A percentile compares a stretch with the other conserved stretches of the same genome.
These are phyloP conservation scores for Adelosebastes latens DNA, from an alignment of 2,797 vertebrate species.

Conservation along the genomic window DNA sequence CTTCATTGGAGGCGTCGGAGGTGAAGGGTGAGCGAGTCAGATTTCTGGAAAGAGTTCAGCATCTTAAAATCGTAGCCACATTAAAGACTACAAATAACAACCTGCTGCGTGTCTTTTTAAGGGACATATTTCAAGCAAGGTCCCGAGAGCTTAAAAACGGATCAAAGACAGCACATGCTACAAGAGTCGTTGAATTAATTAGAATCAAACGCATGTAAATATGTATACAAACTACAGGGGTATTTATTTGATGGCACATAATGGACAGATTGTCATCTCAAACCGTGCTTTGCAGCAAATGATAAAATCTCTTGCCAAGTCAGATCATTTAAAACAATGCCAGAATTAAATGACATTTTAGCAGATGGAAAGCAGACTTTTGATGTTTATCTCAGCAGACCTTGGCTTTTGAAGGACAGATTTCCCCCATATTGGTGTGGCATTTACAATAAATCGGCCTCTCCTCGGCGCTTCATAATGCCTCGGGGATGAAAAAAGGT, in stretches of 20 bases:
- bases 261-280: not conserved
- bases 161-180: not conserved
- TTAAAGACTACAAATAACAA: slow-evolving; percentile 1
- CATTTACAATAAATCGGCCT: slow-evolving; percentile 53
- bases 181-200: not conserved
- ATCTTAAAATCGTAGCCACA: not conserved
- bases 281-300: not conserved
- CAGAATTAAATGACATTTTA: slow-evolving; percentile 43
- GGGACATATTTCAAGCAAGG: not conserved
- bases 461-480: slow-evolving; percentile 9
- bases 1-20: slow-evolving; percentile 12
- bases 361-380: too few relatives aligned
- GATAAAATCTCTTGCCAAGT: not conserved
- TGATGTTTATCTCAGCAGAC: too few relatives aligned
- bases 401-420: not conserved
- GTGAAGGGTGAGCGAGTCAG: slow-evolving; percentile 44
- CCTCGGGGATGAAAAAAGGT: slow-evolving; percentile 44
- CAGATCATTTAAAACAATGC: not conserved
- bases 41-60: slow-evolving; percentile 14
- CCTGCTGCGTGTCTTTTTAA: not conserved
- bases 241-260: not conserved
- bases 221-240: not conserved
- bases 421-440: slow-evolving; percentile 16
- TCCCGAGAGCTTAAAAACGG: not conserved
- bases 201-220: not conserved